Evolutionary conservation across 2,888 invertebrate genomes (phyloP), one percentile per base, ranked within the genome.

Genomic region (Ommatoiulus sabulosus): DNA sequence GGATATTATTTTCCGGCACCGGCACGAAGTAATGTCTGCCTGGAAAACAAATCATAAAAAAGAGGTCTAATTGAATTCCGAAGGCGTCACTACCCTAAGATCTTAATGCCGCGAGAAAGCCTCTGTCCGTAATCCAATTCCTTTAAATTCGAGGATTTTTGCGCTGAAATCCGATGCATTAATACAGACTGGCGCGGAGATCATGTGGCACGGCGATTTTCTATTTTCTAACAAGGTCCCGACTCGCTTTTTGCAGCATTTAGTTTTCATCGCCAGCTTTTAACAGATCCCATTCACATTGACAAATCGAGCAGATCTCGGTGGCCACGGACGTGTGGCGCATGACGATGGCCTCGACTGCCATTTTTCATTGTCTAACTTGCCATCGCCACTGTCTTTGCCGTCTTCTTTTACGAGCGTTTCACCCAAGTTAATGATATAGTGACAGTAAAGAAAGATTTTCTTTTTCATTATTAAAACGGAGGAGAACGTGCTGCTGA

Each of bases 111-210:
- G 15, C 46, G 15, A 15, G 15, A 52, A 52, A 52, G 52, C 52
- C 52, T 15, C 7, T 3, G 7, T 15, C 52, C 15, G 52, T 52
- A 52, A 52, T 52, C 52, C 52, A 52, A 52, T 52, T 52, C 52
- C 52, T 52, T 52, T 52, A 52, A 52, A 52, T 52, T 52, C 52
- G 52, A 52, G 52, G 52, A 52, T 52, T 52, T 52, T 52, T 52
- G 52, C 52, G 15, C 52, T 15, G 52, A 7, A 52, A 52, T 52
- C 52, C 52, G 52, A 52, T 52, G 52, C 52, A 52, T 52, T 52
- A 52, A 12, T 52, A 52, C 10, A 52, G 52, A 52, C 52, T 12
- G 52, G 7, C 52, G 7, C 15, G 52, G 52, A 52, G 52, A 52
- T 52, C 46, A 46, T 46, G 46, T 46, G 8, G 46, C 46, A 46